These are phyloP conservation scores for Carollia perspicillata DNA, from an alignment of 2,113 vertebrate species.

Conservation along the genomic window DNA sequence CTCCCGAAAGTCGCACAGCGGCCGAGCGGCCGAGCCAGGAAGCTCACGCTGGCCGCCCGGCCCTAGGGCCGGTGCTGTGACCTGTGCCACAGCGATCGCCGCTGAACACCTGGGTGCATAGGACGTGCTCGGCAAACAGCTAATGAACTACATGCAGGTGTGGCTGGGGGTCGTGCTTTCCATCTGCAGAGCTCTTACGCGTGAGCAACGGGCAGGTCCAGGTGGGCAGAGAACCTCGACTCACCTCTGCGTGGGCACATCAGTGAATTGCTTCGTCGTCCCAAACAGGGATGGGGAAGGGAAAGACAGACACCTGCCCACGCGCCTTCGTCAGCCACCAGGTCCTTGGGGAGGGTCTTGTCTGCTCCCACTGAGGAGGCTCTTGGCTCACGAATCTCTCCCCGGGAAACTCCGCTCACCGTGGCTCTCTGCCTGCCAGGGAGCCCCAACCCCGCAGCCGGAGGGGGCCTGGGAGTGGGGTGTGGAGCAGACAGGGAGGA, in stretches of 20 bases:
- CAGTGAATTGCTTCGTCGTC: neutral
- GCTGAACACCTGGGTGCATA: accelerated
- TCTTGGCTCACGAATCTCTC: neutral
- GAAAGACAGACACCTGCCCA: neutral
- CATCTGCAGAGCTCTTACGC: neutral
- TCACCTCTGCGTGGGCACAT: accelerated
- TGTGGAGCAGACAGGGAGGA: no score
- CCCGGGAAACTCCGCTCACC: neutral
- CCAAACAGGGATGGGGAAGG: neutral
- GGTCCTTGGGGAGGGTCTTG: accelerated
- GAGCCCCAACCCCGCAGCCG: accelerated
- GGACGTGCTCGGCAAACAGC: accelerated
- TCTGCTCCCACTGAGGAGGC: neutral
- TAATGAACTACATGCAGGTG: accelerated
- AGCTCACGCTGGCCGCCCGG: neutral
- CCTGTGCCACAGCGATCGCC: accelerated
- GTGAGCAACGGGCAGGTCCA: neutral
- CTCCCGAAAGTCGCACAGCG: neutral
- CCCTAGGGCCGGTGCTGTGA: neutral
- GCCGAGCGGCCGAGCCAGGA: neutral
- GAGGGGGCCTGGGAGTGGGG: accelerated
- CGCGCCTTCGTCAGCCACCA: accelerated
- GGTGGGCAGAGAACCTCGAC: neutral
- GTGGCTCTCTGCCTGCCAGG: accelerated
- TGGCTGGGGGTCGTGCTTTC: neutral